These are phyloP conservation scores for Pristionchus mayeri DNA, from an alignment of 2,888 invertebrate species.

Conservation along the genomic window DNA sequence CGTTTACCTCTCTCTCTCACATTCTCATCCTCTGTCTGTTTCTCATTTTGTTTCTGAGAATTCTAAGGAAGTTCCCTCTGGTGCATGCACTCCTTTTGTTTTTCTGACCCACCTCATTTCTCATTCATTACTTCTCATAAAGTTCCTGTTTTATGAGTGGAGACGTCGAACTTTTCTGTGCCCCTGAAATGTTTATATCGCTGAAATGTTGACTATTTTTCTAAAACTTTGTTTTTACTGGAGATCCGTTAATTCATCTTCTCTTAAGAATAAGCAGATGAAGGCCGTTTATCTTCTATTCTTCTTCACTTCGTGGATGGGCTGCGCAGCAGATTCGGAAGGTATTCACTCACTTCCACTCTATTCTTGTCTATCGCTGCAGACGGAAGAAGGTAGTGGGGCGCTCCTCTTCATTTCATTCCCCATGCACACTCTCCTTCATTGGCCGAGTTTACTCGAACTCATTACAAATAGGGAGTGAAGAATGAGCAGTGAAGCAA, in stretches of 20 bases:
- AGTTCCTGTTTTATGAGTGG: neutral
- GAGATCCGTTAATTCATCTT: too few species aligned
- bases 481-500: neutral
- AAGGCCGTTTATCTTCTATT: too few species aligned
- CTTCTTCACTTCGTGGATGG: too few species aligned
- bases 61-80: too few species aligned
- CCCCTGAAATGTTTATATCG: neutral
- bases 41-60: too few species aligned
- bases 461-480: neutral
- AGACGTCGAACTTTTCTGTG: neutral
- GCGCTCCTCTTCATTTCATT: neutral
- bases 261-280: too few species aligned
- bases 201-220: neutral
- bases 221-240: neutral
- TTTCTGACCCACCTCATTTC: neutral
- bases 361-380: too few species aligned
- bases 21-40: too few species aligned
- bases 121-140: slow-evolving; percentile 17
- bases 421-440: neutral
- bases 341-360: too few species aligned
- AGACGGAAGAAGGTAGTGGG: too few species aligned
- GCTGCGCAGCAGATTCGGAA: too few species aligned
- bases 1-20: neutral
- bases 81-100: too few species aligned
- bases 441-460: neutral